Base-by-base conservation (phyloP, 2,888 invertebrate species). In the Orchesella flavescens region DNA sequence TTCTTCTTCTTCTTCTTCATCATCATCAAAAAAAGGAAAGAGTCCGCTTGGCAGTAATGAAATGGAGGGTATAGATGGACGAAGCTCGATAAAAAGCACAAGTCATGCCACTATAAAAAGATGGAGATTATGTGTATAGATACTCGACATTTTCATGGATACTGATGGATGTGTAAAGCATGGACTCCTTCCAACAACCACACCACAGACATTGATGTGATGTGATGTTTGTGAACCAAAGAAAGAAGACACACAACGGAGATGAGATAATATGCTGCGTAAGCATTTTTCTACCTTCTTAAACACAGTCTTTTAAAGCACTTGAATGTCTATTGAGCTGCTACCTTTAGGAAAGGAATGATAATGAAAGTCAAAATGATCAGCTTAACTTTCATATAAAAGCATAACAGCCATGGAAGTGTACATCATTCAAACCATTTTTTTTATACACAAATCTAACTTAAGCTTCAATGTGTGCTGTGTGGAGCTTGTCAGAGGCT, bases 211-310 rank as follows among this genome's bases (percentile, higher is more conserved):
- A 69, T 15, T 17, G 10, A n/a, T n/a, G n/a, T n/a, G n/a, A n/a
- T n/a, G n/a, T n/a, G 34, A 4, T 34, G 34, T 34, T 34, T 34
- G 34, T 34, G 34, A 34, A 34, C 3, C 7, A 34, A 34, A 34
- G 34, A 34, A 34, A 34, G 34, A 34, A 34, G 34, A 7, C 17
- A 21, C 44, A 61, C 17, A 57, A 75, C 34, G 7, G 34, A 34
- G 34, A 34, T 34, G 34, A 34, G 2, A 57, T 68, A 34, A 53
- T 24, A 63, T 78, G 79, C 79, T 72, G 71, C 72, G 79, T 65
- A 79, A 79, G 79, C 79, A 79, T 79, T 80, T 80, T 80, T 73
- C 80, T 80, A 73, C 57, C 73, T 80, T 80, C 73, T 80, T 80
- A 80, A 73, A 72, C 79, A 72, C 72, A 80, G 66, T 80, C 80